Evolutionary conservation across 2,113 vertebrate species (phyloP).

Genomic region (Microcebus lehilahytsara): DNA sequence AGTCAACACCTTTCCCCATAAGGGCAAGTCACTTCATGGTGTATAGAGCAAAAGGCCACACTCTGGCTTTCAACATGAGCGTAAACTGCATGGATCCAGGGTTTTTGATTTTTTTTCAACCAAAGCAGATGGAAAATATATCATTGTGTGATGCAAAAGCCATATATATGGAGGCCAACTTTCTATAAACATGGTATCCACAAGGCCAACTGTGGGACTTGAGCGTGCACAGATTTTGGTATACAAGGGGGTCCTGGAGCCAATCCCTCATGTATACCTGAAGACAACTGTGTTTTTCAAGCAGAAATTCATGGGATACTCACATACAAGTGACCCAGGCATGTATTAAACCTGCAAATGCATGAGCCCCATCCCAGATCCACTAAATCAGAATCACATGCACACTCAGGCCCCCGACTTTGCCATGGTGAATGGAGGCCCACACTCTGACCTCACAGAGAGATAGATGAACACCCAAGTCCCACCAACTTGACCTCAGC

Average conservation of each 20-base stretch:
- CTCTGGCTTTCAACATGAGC: neutral
- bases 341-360: neutral
- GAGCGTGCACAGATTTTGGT: neutral
- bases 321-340: neutral
- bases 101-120: neutral
- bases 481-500: neutral
- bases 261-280: neutral
- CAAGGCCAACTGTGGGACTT: neutral
- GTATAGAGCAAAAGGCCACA: neutral
- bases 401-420: neutral
- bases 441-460: neutral
- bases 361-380: neutral
- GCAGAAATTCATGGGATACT: neutral
- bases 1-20: neutral
- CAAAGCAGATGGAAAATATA: neutral
- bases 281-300: neutral
- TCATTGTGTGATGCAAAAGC: neutral
- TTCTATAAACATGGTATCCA: neutral
- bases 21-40: rapidly evolving
- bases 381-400: neutral
- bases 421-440: neutral
- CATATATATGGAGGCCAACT: neutral
- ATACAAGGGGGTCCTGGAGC: neutral
- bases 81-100: neutral
- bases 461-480: neutral